A percentile compares a stretch with the other conserved stretches of the same genome.
Conservation (phyloP, 2,888 invertebrate genomes). For the Drosophila quinaria region DNA sequence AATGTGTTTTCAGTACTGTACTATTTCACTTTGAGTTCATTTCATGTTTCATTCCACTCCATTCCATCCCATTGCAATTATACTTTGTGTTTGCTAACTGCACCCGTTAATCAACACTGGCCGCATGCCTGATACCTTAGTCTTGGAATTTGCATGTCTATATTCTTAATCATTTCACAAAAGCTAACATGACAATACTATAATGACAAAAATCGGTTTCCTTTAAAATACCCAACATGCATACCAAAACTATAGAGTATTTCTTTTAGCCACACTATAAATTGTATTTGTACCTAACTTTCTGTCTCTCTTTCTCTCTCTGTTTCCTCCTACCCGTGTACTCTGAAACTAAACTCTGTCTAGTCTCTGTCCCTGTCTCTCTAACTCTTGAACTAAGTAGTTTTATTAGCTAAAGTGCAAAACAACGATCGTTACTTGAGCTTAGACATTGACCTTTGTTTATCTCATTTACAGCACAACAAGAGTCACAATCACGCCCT, state of each 20-base stretch:
- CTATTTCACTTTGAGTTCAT: constrained; percentile 26
- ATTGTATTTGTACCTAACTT: constrained; percentile 12
- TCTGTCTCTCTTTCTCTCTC: constrained; percentile 12
- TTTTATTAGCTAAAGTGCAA: constrained; percentile 44
- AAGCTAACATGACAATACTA: constrained; percentile 26
- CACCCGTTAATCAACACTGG: constrained; percentile 52
- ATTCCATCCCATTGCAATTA: constrained; percentile 21
- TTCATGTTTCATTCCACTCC: constrained; percentile 33
- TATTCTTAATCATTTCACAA: constrained; percentile 25
- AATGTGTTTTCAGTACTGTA: constrained; percentile 51
- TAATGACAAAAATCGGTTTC: constrained; percentile 82
- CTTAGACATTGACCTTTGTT: constrained; percentile 46
- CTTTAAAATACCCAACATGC: constrained; percentile 68
- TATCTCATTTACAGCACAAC: constrained; percentile 71
- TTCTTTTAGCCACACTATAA: constrained; percentile 20
- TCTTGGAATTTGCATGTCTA: constrained; percentile 13
- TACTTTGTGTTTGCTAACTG: constrained; percentile 29
- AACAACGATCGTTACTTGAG: constrained; percentile 32
- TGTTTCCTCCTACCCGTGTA: constrained; percentile 21
- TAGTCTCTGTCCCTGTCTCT: constrained; percentile 18
- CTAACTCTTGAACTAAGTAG: constrained; percentile 54
- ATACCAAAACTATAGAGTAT: constrained; percentile 59
- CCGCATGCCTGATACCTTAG: constrained; percentile 47
- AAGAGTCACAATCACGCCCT: constrained; percentile 57
- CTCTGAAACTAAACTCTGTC: constrained; percentile 20